Evolutionary conservation across 1,140 invertebrate genomes (phyloP).

Genomic region (Platyscapa corneri): DNA sequence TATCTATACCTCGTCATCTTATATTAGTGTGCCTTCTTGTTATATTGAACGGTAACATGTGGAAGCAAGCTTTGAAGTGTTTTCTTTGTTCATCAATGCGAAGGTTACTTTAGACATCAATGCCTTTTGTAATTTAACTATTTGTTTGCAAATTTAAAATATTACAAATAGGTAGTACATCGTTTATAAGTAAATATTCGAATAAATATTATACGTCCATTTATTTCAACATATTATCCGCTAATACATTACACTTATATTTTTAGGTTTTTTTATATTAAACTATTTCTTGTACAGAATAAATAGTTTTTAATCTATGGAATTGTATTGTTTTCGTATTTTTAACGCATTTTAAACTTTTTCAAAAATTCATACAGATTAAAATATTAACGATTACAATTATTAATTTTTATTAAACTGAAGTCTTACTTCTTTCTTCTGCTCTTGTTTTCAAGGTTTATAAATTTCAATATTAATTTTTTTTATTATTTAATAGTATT

Average conservation of each 20-base stretch:
- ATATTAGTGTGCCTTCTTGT: not conserved
- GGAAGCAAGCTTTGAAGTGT: not conserved
- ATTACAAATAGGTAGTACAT: not conserved
- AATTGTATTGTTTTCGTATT: too few species aligned
- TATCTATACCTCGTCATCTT: not conserved
- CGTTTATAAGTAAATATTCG: not conserved
- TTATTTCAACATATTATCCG: not conserved
- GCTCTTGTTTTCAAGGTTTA: too few species aligned
- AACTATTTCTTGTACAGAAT: too few species aligned
- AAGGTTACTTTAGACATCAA: not conserved
- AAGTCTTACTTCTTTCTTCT: too few species aligned
- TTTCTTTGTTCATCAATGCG: not conserved
- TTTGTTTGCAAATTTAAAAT: not conserved
- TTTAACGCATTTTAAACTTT: too few species aligned
- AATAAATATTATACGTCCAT: too few species aligned
- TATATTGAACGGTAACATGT: not conserved
- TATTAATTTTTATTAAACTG: too few species aligned
- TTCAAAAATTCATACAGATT: too few species aligned
- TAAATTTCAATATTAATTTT: too few species aligned
- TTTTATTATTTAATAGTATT: too few species aligned
- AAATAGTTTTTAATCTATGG: too few species aligned
- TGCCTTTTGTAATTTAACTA: slow-evolving; percentile 14
- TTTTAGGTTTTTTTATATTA: not conserved
- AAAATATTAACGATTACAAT: too few species aligned
- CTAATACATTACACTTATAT: not conserved